Percentiles rank a stretch among this genome's conserved stretches.
phyloP scores from a whole-genome alignment of 2,888 invertebrate species.

The Timandra comae region DNA sequence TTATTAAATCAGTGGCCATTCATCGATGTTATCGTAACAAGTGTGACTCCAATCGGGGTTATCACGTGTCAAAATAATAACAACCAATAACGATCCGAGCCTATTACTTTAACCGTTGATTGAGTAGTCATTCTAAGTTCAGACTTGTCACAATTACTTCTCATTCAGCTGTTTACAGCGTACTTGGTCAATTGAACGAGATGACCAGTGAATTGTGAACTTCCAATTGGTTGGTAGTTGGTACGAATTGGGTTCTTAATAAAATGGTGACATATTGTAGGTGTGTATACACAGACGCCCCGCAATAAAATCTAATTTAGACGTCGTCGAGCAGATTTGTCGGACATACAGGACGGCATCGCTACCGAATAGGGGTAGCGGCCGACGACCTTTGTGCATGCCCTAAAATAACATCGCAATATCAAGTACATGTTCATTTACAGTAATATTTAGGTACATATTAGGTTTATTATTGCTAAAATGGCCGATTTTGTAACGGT shows the following conservation, averaged over 20 bases:
- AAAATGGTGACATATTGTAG: constrained; percentile 37
- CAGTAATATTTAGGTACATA: too few relatives aligned
- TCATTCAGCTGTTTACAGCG: constrained; percentile 55
- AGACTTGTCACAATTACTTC: constrained; percentile 53
- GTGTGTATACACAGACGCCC: constrained; percentile 59
- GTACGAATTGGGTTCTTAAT: constrained; percentile 25
- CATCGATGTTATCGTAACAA: constrained; percentile 16
- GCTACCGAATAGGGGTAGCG: constrained; percentile 47
- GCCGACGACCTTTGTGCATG: constrained; percentile 71
- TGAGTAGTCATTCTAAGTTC: constrained; percentile 39
- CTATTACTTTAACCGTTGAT: constrained; percentile 26
- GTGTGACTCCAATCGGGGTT: constrained; percentile 14
- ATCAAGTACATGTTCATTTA: too few relatives aligned
- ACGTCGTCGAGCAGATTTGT: constrained; percentile 70
- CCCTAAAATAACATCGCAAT: too few relatives aligned
- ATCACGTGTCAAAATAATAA: constrained; percentile 17
- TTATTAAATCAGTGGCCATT: constrained; percentile 14
- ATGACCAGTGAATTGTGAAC: constrained; percentile 41
- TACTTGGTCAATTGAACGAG: constrained; percentile 53
- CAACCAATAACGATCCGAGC: constrained; percentile 11
- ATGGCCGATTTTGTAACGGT: too few relatives aligned
- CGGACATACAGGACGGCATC: constrained; percentile 44
- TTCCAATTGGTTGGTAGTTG: constrained; percentile 18
- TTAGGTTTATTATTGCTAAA: too few relatives aligned
- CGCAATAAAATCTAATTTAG: constrained; percentile 77